Evolutionary conservation across 2,797 vertebrate species (phyloP), one percentile per base, ranked within the genome.

Genomic region (Oreochromis mossambicus): DNA sequence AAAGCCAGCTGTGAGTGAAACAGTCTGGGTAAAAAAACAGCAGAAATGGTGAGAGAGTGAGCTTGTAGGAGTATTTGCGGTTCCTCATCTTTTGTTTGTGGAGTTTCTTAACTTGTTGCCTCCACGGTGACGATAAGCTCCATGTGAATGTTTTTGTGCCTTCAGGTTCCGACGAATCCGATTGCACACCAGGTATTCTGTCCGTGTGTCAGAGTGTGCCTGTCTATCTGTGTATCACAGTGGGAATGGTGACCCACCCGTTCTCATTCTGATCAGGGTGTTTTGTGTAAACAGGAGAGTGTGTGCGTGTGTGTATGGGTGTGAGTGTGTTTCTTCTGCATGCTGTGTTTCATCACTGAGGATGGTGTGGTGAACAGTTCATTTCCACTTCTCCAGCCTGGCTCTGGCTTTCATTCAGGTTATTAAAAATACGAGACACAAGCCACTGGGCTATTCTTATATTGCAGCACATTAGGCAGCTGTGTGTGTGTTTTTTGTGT

Each of bases 111-210:
- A 86, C 70, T 36, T 93, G 92, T 92, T 92, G 83, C 88, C 92
- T 32, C 78, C 70, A 77, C 5, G 94, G 95, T 95, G 94, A 95
- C 94, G 5, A 93, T 94, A 94, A 93, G 95, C 94, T 95, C 95
- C 95, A 91, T 96, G 88, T 94, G 89, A 95, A 96, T 96, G 91
- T 96, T 92, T 96, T 95, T 97, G 94, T 97, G 95, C 96, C 97
- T 98, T 97, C 98, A 99, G 98, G 98, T 99, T 98, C 97, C 90
- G 98, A 98, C 95, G 98, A 98, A 96, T 98, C 98, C 95, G 98
- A 99, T 97, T 97, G 97, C 97, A 98, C 97, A 94, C 97, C 98
- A 99, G 98, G 98, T 99, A 99, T 98, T 97, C 96, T 95, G 93
- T 94, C 83, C 90, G 88, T 93, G 88, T 95, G 95, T 95, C 91